Percentiles rank a stretch among this genome's conserved stretches.
These are phyloP conservation scores for Capromys pilorides DNA, from an alignment of 2,797 vertebrate genomes.

Conservation along the genomic window DNA sequence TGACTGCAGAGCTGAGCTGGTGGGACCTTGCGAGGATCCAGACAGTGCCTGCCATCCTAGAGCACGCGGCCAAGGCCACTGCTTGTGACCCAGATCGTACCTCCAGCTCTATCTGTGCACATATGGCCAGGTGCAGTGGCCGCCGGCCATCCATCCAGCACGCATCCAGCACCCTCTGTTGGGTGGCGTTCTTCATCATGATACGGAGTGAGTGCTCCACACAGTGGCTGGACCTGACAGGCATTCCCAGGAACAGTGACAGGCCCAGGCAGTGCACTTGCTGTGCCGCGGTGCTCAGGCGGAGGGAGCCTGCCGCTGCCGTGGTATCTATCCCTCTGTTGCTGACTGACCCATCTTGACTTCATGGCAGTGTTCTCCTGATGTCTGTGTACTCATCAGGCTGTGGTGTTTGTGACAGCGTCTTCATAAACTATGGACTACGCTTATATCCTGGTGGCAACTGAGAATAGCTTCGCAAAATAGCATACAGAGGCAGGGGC, in stretches of 20 bases:
- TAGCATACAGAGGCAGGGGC: not conserved
- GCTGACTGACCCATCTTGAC: conserved; percentile 75
- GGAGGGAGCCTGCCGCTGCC: conserved; percentile 62
- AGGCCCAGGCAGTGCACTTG: conserved; percentile 56
- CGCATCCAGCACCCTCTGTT: not conserved
- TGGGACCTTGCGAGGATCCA: not conserved
- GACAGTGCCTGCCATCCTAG: not conserved
- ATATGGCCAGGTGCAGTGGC: not conserved
- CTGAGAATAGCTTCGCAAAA: not conserved
- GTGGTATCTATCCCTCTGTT: conserved; percentile 64
- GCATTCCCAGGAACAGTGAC: conserved; percentile 46
- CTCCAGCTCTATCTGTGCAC: rapidly evolving
- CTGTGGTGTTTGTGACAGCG: not conserved
- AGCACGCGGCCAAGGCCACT: not conserved
- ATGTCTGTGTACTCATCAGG: conserved; percentile 67
- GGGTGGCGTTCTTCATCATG: not conserved
- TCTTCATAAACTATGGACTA: not conserved
- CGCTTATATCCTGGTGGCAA: not conserved
- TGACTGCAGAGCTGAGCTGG: not conserved
- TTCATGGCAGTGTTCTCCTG: conserved; percentile 71
- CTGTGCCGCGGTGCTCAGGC: not conserved
- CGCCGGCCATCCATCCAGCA: not conserved
- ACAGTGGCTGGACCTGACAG: not conserved
- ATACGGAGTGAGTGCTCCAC: not conserved
- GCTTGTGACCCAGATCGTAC: not conserved